phyloP scores from a whole-genome alignment of 2,113 vertebrate genomes.

The Pachycephala philippinensis region DNA sequence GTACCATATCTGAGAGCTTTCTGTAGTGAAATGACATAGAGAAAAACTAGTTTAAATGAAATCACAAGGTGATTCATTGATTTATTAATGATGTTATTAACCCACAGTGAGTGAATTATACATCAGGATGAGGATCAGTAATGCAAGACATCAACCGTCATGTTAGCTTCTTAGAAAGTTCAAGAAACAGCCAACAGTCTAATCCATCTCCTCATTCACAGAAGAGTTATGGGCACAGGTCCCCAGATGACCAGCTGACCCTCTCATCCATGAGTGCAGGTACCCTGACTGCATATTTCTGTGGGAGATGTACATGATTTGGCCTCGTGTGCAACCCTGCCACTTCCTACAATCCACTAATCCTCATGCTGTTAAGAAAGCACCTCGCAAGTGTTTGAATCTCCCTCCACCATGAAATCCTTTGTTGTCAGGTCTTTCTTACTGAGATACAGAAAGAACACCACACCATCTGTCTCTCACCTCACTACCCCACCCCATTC shows the following conservation, averaged over 20 bases:
- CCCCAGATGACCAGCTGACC: not conserved
- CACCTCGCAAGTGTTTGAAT: not conserved
- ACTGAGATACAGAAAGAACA: not conserved
- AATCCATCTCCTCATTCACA: not conserved
- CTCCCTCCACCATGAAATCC: rapidly evolving
- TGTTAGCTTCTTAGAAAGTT: not conserved
- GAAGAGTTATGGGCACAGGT: not conserved
- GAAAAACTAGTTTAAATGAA: not conserved
- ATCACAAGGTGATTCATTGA: not conserved
- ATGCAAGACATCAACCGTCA: not conserved
- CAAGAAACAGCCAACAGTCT: not conserved
- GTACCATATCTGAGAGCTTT: not conserved
- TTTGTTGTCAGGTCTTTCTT: not conserved
- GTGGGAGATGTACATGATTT: not conserved
- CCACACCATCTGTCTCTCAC: not conserved
- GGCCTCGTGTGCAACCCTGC: not conserved
- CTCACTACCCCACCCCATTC: not conserved
- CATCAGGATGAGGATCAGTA: not conserved
- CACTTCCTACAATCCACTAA: not conserved
- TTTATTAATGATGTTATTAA: not conserved
- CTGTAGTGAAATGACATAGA: not conserved
- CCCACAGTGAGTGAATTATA: not conserved
- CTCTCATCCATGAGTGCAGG: not conserved
- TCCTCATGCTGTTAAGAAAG: rapidly evolving
- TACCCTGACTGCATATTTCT: not conserved